Base-by-base conservation (phyloP, 2,888 invertebrate species). In the Drosophila austrosaltans region DNA sequence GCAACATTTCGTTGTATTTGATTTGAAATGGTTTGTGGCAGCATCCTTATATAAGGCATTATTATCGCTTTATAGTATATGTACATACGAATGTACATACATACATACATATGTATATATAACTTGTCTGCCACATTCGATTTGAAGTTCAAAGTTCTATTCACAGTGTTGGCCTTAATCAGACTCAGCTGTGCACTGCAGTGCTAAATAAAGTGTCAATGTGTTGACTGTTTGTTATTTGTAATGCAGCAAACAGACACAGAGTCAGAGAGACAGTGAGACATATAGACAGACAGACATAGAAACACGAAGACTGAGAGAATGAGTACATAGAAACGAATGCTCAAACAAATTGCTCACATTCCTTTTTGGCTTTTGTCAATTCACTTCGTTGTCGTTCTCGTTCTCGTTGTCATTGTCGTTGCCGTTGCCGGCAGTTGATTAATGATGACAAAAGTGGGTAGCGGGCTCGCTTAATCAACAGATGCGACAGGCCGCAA, bases 381-480 rank as follows among this genome's bases (percentile, higher is more conserved):
- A 72, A 81, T 83, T 75, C 72, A 62, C 58, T 36, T 72, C 25
- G 48, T 48, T 48, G 44, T 22, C 42, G 28, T 28, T 28, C 3
- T 16, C 42, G 42, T 44, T 44, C 6, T 32, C 10, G 2, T 36
- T 48, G 10, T 79, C 81, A 77, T 72, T 66, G 70, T 48, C 44
- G 44, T 48, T 48, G 22, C 77, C 83, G 79, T 72, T 66, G 70
- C 64, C 75, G 72, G 63, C 82, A 72, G 70, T 81, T 84, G 83
- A 84, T 84, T 84, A 84, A 84, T 89, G 89, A 84, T 84, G 87
- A 84, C 83, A 83, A 89, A 81, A 86, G 80, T 70, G 72, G 69
- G 53, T 57, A 57, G 69, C 59, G 81, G 53, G 60, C 42, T 65
- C 67, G 66, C 84, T 84, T 84, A 87, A 89, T 84, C 83, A 84